phyloP scores from a whole-genome alignment of 2,113 vertebrate genomes.

The Acrocephalus arundinaceus region DNA sequence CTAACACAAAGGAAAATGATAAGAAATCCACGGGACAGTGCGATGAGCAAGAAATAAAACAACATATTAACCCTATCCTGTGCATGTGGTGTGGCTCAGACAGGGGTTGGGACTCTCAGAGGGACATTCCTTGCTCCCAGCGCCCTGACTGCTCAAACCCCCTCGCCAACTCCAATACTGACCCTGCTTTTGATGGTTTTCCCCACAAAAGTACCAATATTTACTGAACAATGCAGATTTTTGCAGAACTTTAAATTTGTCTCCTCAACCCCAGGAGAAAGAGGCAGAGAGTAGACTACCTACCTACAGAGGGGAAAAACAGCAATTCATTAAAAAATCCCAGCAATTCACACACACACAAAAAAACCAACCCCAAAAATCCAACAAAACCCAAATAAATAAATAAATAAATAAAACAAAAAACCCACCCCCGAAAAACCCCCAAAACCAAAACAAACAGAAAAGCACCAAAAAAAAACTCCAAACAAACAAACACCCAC shows the following conservation, averaged over 20 bases:
- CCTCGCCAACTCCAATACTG: neutral
- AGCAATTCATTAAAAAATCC: neutral
- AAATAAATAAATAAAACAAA: neutral
- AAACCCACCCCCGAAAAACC: no score
- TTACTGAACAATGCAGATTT: neutral
- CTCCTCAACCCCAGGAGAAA: neutral
- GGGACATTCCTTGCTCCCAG: neutral
- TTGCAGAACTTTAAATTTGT: neutral
- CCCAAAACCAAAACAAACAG: neutral
- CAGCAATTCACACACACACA: neutral
- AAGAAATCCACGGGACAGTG: neutral
- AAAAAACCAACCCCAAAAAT: neutral
- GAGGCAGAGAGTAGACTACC: neutral
- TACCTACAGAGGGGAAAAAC: neutral
- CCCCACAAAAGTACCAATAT: no score
- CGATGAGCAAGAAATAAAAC: neutral
- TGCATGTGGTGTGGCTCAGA: fast-evolving
- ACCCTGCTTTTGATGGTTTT: neutral
- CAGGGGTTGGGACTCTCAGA: neutral
- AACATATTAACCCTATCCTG: fast-evolving
- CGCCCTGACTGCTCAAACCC: neutral
- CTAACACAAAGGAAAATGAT: neutral
- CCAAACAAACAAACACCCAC: neutral
- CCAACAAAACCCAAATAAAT: no score
- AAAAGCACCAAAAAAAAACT: no score